Percentiles rank a stretch among this genome's conserved stretches.
Evolutionary conservation across 2,888 invertebrate species (phyloP).

Genomic region (Margaritifera margaritifera): DNA sequence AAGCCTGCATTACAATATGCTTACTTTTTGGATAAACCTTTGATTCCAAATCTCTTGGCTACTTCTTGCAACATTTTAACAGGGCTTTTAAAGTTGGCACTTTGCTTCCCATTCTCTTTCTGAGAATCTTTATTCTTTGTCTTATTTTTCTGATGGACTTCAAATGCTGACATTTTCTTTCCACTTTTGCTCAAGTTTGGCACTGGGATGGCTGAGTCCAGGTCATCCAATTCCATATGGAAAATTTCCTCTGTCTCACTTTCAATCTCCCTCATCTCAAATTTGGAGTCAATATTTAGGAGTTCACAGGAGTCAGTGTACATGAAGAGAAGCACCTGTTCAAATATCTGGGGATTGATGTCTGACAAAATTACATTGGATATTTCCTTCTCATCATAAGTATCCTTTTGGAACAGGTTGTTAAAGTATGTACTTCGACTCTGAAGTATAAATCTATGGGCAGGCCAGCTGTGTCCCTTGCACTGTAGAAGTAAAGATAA

Average conservation of each 20-base stretch:
- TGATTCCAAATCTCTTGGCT: conserved; percentile 66
- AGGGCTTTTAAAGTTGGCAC: conserved; percentile 42
- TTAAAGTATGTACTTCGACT: conserved; percentile 79
- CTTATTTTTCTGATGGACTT: conserved; percentile 41
- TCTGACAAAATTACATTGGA: conserved; percentile 75
- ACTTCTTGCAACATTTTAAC: conserved; percentile 63
- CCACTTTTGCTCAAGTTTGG: conserved; percentile 7
- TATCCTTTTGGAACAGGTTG: conserved; percentile 17
- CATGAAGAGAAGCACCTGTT: conserved; percentile 81
- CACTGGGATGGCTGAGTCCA: background rate
- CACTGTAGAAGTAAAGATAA: conserved; percentile 73
- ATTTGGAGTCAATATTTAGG: conserved; percentile 73
- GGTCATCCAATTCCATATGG: conserved; percentile 24
- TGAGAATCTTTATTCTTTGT: conserved; percentile 50
- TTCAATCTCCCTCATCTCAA: conserved; percentile 53
- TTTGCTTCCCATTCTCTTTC: conserved; percentile 27
- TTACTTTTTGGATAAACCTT: conserved; percentile 73
- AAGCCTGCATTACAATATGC: background rate
- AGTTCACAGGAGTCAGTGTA: conserved; percentile 83
- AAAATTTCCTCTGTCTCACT: conserved; percentile 33
- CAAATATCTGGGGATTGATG: conserved; percentile 80
- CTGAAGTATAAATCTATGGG: conserved; percentile 83
- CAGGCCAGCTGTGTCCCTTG: conserved; percentile 79
- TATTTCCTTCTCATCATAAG: conserved; percentile 20
- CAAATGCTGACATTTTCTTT: conserved; percentile 48